Evolutionary conservation across 2,113 vertebrate genomes (phyloP).

Genomic region (Chloropsis hardwickii): DNA sequence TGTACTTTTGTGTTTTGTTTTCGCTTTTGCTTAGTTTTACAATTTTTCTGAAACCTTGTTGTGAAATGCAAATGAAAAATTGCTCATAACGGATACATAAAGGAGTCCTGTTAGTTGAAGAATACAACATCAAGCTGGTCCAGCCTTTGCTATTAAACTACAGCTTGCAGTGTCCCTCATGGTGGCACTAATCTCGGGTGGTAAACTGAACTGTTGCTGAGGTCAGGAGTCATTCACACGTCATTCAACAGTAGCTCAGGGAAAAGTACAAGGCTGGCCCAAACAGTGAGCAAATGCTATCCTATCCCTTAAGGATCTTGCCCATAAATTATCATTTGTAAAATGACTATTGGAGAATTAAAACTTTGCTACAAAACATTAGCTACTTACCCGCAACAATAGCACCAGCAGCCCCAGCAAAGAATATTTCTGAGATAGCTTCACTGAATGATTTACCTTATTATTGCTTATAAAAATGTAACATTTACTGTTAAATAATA

Average conservation of each 20-base stretch:
- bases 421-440: not conserved
- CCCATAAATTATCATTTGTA: not conserved
- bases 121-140: not conserved
- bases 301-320: not conserved
- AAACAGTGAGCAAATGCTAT: not conserved
- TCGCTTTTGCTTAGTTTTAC: not conserved
- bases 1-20: not conserved
- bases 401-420: rapidly evolving
- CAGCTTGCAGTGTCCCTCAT: not conserved
- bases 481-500: not conserved
- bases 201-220: not conserved
- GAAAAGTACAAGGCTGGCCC: not conserved
- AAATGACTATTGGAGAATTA: not conserved
- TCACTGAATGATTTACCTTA: not conserved
- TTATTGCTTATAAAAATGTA: not conserved
- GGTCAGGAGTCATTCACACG: not conserved
- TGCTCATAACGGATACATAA: not conserved
- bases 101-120: not conserved
- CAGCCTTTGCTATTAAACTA: not conserved
- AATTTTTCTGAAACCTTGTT: not conserved
- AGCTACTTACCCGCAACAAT: not conserved
- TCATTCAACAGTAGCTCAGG: not conserved
- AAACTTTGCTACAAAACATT: not conserved
- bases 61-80: not conserved
- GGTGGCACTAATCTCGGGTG: not conserved